Base-by-base conservation (phyloP, 1,140 invertebrate species). In the Armadillidium nasatum region DNA sequence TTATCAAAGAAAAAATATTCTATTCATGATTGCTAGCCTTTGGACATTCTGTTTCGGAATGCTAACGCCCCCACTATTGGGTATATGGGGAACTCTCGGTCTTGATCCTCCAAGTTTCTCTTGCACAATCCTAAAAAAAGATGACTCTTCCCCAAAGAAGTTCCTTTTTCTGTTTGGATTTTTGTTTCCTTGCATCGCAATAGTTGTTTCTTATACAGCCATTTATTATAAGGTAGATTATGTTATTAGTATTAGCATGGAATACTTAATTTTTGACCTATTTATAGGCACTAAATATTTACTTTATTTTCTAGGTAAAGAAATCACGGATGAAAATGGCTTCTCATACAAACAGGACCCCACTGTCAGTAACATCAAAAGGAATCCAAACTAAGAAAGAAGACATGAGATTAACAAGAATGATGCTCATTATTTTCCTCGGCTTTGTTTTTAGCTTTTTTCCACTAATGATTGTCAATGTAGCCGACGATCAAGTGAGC, bases 351-450 rank as follows among this genome's bases (percentile, higher is more conserved):
- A 66, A 44, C 13, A 11, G 13, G 7, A 13, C 46, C 2, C 3
- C 72, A 60, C 33, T 60, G 3, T 15, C 44, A 7, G 21, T 46
- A 4, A n/a, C 72, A 10, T 21, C 46, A 19, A 9, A 50, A 6
- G 43, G 11, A 10, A 60, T 60, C 3, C 72, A 50, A 33, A 50
- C 66, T 13, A 74, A 74, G 46, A 74, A 74, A 77, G 92, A 94
- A 81, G 92, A 94, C 82, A 89, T 90, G 19, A 87, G 92, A 44
- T 87, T 95, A 19, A 94, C 93, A 1, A 89, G 89, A 76, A 33
- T 94, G 79, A 94, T 95, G 91, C 86, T 93, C 46, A 89, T 90
- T 11, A 95, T 95, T 82, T 95, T 95, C 84, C 85, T 92, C 13
- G 92, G 91, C 82, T 95, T 94, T 85, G 84, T 94, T 0, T 84